These are phyloP conservation scores for Psephotus haematonotus DNA, from an alignment of 2,113 vertebrate genomes.

Conservation along the genomic window DNA sequence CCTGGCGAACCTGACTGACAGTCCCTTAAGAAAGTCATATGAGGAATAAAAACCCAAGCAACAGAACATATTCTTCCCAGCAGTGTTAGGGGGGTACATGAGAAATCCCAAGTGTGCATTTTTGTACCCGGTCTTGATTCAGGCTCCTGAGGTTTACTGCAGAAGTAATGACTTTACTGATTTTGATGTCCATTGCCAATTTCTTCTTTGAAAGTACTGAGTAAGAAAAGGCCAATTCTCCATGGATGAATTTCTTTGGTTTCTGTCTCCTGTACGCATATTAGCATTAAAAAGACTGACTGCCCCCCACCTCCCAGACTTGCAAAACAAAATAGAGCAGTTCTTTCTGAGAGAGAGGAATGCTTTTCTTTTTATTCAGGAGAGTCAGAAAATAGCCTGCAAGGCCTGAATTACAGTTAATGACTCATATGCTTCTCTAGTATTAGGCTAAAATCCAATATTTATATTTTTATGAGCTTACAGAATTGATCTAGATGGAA, in stretches of 20 bases:
- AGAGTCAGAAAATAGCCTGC: neutral
- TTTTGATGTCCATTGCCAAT: neutral
- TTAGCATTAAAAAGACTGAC: neutral
- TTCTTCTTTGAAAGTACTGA: neutral
- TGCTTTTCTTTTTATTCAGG: neutral
- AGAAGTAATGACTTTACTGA: neutral
- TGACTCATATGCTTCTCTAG: slow-evolving; percentile 7
- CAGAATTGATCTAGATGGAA: neutral
- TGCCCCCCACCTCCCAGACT: neutral
- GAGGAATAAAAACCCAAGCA: neutral
- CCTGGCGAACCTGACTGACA: neutral
- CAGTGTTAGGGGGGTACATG: neutral
- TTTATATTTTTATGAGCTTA: slow-evolving; percentile 23
- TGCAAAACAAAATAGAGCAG: neutral
- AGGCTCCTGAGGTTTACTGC: neutral
- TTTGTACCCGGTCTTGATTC: neutral
- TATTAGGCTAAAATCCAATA: slow-evolving; percentile 7
- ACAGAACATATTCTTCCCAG: neutral
- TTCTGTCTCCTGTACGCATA: neutral
- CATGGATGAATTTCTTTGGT: neutral
- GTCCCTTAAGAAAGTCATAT: neutral
- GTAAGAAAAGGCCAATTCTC: neutral
- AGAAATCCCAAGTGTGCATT: neutral
- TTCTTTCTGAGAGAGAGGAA: neutral
- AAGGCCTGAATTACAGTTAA: slow-evolving; percentile 43